A percentile compares a stretch with the other conserved stretches of the same genome.
Evolutionary conservation across 2,797 vertebrate genomes (phyloP).

Genomic region (Mormyrops attenuatus): DNA sequence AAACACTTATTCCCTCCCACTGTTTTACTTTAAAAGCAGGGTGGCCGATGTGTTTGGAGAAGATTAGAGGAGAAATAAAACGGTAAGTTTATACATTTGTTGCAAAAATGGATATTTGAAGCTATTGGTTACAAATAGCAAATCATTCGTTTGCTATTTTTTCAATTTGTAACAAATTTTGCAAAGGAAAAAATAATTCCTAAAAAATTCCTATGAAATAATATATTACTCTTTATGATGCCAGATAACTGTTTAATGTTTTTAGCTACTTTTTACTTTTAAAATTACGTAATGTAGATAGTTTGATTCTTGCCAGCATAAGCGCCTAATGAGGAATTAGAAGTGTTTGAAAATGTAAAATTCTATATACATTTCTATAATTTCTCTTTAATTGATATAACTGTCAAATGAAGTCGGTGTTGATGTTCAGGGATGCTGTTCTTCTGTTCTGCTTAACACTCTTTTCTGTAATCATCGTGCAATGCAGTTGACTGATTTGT

Average conservation of each 20-base stretch:
- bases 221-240: not conserved
- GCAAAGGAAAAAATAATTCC: not conserved
- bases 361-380: not conserved
- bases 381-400: not conserved
- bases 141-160: not conserved
- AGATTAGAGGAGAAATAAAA: not conserved
- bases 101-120: not conserved
- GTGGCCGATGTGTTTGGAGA: not conserved
- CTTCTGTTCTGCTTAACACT: not conserved
- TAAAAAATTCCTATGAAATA: not conserved
- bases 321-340: not conserved
- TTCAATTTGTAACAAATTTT: not conserved
- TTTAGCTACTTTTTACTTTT: not conserved
- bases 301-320: not conserved
- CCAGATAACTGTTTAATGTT: not conserved
- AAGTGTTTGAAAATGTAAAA: not conserved
- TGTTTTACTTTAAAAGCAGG: conserved; percentile 3
- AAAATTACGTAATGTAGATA: not conserved
- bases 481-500: not conserved
- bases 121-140: not conserved
- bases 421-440: not conserved
- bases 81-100: not conserved
- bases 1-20: not conserved
- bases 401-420: not conserved
- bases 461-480: not conserved